phyloP scores from a whole-genome alignment of 1,140 invertebrate species.

The Ostrea edulis region DNA sequence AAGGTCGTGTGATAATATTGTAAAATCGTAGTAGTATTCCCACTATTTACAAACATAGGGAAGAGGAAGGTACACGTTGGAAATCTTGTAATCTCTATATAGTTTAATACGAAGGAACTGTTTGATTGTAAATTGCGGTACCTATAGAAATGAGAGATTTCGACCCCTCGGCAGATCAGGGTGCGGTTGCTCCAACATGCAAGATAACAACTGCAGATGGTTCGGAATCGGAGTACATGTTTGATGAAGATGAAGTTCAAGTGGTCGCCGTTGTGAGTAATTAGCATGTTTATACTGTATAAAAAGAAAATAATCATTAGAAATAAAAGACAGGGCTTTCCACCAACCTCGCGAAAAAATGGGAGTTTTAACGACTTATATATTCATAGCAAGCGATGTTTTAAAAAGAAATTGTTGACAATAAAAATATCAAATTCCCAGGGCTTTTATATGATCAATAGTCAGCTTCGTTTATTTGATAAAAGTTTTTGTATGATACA shows the following conservation, averaged over 20 bases:
- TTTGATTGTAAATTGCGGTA: no score
- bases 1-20: neutral
- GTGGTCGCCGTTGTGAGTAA: slow-evolving; percentile 14
- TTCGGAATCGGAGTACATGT: slow-evolving; percentile 22
- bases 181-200: neutral
- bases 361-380: no score
- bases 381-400: neutral
- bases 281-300: no score
- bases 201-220: slow-evolving; percentile 7
- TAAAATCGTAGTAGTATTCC: neutral
- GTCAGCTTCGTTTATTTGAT: neutral
- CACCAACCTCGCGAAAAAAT: no score
- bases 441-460: neutral
- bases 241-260: slow-evolving; percentile 29
- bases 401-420: no score
- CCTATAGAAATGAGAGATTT: slow-evolving; percentile 8
- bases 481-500: neutral
- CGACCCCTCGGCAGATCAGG: neutral
- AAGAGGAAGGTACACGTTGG: neutral
- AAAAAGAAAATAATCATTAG: no score
- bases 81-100: neutral
- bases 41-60: neutral
- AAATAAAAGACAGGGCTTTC: no score
- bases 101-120: neutral
- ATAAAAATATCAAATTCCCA: no score